These are phyloP conservation scores for Pluvialis apricaria DNA, from an alignment of 2,113 vertebrate species.

Conservation along the genomic window DNA sequence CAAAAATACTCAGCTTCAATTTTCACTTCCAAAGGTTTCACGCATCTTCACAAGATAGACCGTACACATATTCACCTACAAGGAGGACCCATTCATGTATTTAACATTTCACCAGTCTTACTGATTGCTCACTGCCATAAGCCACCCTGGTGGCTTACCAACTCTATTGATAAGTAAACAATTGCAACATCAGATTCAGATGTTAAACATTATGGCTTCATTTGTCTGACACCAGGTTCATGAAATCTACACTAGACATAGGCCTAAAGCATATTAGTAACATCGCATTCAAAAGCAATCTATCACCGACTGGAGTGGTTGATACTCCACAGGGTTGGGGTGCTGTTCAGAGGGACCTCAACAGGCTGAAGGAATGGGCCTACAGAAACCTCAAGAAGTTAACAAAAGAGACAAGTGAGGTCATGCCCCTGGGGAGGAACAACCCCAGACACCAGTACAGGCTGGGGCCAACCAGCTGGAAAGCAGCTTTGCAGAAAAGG, in stretches of 20 bases:
- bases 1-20: neutral
- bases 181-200: neutral
- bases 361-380: neutral
- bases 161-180: neutral
- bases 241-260: neutral
- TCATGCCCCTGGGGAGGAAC: neutral
- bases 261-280: neutral
- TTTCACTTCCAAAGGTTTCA: slow-evolving; percentile 1
- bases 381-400: neutral
- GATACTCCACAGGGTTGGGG: neutral
- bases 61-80: neutral
- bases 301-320: neutral
- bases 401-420: neutral
- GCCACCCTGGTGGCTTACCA: neutral
- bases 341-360: neutral
- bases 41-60: neutral
- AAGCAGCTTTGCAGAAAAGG: neutral
- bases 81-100: neutral
- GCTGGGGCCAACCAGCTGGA: neutral
- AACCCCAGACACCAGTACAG: neutral
- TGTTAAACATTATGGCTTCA: neutral
- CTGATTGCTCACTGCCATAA: neutral
- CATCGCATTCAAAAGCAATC: neutral
- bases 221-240: neutral
- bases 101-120: neutral